Evolutionary conservation across 2,797 vertebrate genomes (phyloP), one percentile per base, ranked within the genome.

Genomic region (Chelmon rostratus): DNA sequence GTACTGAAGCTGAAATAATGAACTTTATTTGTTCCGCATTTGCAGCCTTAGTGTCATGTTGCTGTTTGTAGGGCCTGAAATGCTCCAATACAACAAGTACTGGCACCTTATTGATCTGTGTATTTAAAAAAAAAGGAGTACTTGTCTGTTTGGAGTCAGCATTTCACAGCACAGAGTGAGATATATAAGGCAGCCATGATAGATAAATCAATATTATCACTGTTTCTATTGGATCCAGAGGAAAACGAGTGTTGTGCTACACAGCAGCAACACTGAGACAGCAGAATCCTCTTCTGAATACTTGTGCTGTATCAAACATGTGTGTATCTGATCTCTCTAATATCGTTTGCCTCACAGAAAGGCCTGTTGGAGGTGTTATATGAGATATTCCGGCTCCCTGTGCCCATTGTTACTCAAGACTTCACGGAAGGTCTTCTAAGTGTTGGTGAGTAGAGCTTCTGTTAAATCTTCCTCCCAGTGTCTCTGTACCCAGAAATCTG

Each of bases 341-440:
- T 82, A 12, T 64, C 6, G 38, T 89, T 72, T 84, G 18, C 75
- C 83, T 88, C 91, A 28, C 92, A 99, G 98, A 96, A 96, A 94
- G 97, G 97, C 81, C 93, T 99, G 59, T 93, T 99, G 88, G 98
- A 99, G 91, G 97, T 99, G 78, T 96, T 99, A 58, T 99, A 98
- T 86, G 98, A 99, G 86, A 97, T 99, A 90, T 99, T 99, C 94
- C 96, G 98, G 78, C 97, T 99, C 86, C 97, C 98, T 86, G 91
- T 99, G 66, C 98, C 98, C 86, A 96, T 98, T 78, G 93, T 94
- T 52, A 99, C 98, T 65, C 96, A 97, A 88, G 97, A 99, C 88
- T 99, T 99, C 87, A 97, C 95, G 44, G 98, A 99, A 93, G 98
- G 96, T 78, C 95, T 99, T 86, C 94, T 98, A 67, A 99, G 98